Percentiles rank a stretch among this genome's conserved stretches.
Evolutionary conservation across 53 echinoderm and acorn worm genomes (phyloP).

Genomic region (Paelopatides confundens): DNA sequence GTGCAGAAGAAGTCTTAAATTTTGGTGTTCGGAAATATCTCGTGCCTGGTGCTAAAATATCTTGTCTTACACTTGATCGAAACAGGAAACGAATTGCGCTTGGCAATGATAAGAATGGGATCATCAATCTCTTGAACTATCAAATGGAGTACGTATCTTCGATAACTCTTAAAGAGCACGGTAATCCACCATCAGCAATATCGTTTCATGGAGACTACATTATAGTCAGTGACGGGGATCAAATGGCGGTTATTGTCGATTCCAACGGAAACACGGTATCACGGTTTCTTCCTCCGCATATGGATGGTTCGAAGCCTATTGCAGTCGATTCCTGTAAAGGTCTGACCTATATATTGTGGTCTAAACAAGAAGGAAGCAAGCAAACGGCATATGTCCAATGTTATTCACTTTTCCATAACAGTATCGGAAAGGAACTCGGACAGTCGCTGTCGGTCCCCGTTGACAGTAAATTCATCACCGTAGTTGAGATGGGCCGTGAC

Average conservation of each 20-base stretch:
- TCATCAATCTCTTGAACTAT: background rate
- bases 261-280: background rate
- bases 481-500: background rate
- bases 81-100: background rate
- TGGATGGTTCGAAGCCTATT: background rate
- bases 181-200: background rate
- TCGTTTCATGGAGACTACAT: background rate
- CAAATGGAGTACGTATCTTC: background rate
- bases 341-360: conserved; percentile 6
- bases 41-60: conserved; percentile 12
- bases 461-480: conserved; percentile 3
- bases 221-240: background rate
- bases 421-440: background rate
- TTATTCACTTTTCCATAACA: background rate
- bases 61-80: background rate
- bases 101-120: conserved; percentile 18
- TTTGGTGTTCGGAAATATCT: background rate
- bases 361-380: background rate
- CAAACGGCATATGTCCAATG: background rate
- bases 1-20: background rate
- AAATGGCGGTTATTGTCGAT: background rate
- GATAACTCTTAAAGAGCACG: background rate
- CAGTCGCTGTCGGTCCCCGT: background rate
- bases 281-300: background rate
- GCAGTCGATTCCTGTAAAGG: background rate